Evolutionary conservation across 2,113 vertebrate species (phyloP).

Genomic region (Saguinus midas): DNA sequence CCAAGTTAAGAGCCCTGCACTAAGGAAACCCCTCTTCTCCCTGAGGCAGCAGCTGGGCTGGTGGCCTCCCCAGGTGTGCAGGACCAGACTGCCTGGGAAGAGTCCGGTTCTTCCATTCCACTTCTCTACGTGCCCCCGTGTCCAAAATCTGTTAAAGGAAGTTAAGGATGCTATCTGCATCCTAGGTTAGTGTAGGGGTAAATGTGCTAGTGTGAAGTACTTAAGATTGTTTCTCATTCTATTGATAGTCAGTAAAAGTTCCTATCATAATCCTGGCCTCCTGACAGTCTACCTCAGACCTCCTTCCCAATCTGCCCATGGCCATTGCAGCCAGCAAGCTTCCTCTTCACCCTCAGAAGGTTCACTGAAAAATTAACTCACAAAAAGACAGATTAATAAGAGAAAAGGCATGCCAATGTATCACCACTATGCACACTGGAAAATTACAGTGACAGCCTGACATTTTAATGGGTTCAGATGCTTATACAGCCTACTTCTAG

Average conservation of each 20-base stretch:
- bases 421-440: too few relatives aligned
- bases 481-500: too few relatives aligned
- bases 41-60: not conserved
- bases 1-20: not conserved
- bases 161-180: not conserved
- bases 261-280: not conserved
- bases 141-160: not conserved
- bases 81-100: not conserved
- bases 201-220: not conserved
- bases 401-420: too few relatives aligned
- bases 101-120: not conserved
- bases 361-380: too few relatives aligned
- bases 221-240: not conserved
- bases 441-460: too few relatives aligned
- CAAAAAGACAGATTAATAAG: too few relatives aligned
- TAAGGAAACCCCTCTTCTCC: not conserved
- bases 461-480: too few relatives aligned
- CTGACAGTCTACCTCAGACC: not conserved
- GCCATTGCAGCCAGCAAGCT: not conserved
- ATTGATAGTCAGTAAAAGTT: not conserved
- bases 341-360: too few relatives aligned
- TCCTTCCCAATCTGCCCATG: not conserved
- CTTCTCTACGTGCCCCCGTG: not conserved
- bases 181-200: not conserved
- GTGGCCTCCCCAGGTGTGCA: not conserved